Evolutionary conservation across 2,888 invertebrate species (phyloP).

Genomic region (Leptogaster cylindrica): DNA sequence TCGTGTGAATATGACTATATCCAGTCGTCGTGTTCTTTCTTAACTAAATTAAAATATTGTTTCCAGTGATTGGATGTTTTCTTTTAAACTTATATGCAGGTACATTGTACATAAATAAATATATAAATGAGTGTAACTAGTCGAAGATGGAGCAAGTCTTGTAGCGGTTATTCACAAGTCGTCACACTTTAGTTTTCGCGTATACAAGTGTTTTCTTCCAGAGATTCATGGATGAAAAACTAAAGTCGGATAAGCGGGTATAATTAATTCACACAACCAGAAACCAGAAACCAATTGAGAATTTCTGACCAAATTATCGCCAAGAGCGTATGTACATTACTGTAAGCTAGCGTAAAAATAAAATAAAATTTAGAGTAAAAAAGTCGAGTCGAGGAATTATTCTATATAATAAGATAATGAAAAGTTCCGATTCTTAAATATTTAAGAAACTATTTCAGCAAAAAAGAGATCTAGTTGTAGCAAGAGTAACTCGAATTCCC

Average conservation of each 20-base stretch:
- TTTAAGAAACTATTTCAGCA: not conserved
- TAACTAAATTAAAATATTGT: too few relatives aligned
- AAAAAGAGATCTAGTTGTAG: not conserved
- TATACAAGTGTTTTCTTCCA: conserved; percentile 19
- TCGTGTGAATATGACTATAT: too few relatives aligned
- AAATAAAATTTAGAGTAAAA: not conserved
- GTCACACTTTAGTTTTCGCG: not conserved
- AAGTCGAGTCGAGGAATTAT: conserved; percentile 5
- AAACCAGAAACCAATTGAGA: not conserved
- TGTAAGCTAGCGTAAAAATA: not conserved
- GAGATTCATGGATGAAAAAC: conserved; percentile 8
- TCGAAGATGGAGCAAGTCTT: too few relatives aligned
- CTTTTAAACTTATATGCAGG: too few relatives aligned
- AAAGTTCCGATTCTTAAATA: conserved; percentile 18
- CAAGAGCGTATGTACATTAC: not conserved
- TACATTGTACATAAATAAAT: too few relatives aligned
- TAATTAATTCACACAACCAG: not conserved
- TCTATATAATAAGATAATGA: conserved; percentile 4
- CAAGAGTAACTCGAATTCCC: not conserved
- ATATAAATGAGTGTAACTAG: too few relatives aligned
- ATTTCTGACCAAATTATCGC: conserved; percentile 10
- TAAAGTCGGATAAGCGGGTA: conserved; percentile 41
- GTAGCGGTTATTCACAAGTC: too few relatives aligned
- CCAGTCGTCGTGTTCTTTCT: too few relatives aligned
- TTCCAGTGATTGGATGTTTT: too few relatives aligned